phyloP scores from a whole-genome alignment of 2,888 invertebrate genomes.

The Agonopterix heracliana region DNA sequence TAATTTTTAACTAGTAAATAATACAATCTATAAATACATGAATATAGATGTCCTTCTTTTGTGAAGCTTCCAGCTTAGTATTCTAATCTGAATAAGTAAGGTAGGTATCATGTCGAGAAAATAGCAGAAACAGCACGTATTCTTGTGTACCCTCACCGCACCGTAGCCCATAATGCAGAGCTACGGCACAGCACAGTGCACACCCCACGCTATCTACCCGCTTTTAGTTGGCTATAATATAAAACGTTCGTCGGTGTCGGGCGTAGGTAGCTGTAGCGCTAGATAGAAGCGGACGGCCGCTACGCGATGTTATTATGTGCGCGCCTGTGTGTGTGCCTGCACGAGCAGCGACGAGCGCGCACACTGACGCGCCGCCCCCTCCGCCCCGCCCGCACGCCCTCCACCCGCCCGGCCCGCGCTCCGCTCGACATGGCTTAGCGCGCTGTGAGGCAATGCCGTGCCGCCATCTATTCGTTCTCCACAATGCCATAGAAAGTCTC shows the following conservation, averaged over 20 bases:
- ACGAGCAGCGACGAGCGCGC: constrained; percentile 27
- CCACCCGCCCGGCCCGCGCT: constrained; percentile 33
- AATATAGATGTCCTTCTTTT: no score
- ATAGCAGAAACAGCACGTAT: not conserved
- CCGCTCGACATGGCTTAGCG: constrained; percentile 59
- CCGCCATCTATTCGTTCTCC: constrained; percentile 68
- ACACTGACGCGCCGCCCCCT: constrained; percentile 31
- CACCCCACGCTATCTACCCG: constrained; percentile 42
- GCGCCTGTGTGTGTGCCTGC: constrained; percentile 48
- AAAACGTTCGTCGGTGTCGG: constrained; percentile 35
- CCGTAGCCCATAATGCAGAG: constrained; percentile 39
- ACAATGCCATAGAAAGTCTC: constrained; percentile 75
- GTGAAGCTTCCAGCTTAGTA: no score
- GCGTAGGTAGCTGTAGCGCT: constrained; percentile 63
- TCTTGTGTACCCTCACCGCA: not conserved
- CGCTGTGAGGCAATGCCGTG: constrained; percentile 69
- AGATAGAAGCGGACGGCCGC: constrained; percentile 59
- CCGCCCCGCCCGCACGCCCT: constrained; percentile 22
- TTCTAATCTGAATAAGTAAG: no score
- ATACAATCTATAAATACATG: no score
- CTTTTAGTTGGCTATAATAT: constrained; percentile 52
- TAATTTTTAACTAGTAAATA: no score
- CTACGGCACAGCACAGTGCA: constrained; percentile 37
- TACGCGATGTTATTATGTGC: constrained; percentile 58
- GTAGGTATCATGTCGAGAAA: not conserved